Evolutionary conservation across 2,113 vertebrate genomes (phyloP), one percentile per base, ranked within the genome.

Genomic region (Microtus ochrogaster): DNA sequence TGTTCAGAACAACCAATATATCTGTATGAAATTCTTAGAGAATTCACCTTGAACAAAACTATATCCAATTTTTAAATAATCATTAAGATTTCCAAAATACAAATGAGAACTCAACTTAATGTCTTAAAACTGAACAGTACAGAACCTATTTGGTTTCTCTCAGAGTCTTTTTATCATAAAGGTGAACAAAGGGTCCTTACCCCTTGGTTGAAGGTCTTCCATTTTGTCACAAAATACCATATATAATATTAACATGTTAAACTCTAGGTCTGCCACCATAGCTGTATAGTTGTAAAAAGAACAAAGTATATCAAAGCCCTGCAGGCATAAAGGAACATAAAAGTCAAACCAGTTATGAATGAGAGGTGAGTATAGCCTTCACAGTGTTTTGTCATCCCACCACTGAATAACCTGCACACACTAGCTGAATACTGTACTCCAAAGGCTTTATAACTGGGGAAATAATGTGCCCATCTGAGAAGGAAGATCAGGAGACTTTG

Each of bases 201-300:
- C 84, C 86, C 66, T 90, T 94, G 44, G 47, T 91, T 87, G 92
- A 55, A 55, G 61, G 17, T 96, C 94, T 94, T 96, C 95, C 14
- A 5, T 82, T 14, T n/a, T 28, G 41, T 41, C 13, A 17, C 26
- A 11, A 83, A 83, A 63, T 41, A 17, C 22, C 55, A n/a, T 39
- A 58, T 26, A 96, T 97, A 82, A 44, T 63, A 63, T 90, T 92
- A 94, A 65, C 88, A 96, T 86, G 95, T 93, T 97, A 95, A 95
- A 94, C 76, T 96, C 91, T 95, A 96, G 96, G 97, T 96, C 97
- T 95, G 94, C 93, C 90, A 97, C 90, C 76, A 94, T 84, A 97
- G 96, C 96, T 97, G 96, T 22, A n/a, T 16, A 63, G 24, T 63
- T 68, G 65, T 66, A 72, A 49, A n/a, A 55, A 70, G 3, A 86